Evolutionary conservation across 2,113 vertebrate species (phyloP).

Genomic region (Tychaedon coryphoeus): DNA sequence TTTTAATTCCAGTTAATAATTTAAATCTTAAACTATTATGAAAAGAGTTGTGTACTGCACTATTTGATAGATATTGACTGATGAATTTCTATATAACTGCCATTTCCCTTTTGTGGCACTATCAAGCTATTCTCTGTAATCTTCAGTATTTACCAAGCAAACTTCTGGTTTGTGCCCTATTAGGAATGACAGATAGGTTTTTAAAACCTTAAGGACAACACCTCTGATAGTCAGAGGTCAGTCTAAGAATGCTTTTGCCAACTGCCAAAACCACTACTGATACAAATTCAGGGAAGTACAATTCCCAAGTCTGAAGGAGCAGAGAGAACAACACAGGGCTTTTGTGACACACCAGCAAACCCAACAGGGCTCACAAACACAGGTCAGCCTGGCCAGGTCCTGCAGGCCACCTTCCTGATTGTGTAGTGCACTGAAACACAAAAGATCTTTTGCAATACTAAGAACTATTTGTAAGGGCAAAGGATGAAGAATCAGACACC

Average conservation of each 20-base stretch:
- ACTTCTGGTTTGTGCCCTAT: neutral
- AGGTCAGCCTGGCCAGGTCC: neutral
- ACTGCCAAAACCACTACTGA: neutral
- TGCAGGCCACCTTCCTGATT: neutral
- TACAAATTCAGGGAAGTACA: neutral
- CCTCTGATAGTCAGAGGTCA: neutral
- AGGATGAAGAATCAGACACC: neutral
- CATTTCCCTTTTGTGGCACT: neutral
- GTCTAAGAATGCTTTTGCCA: neutral
- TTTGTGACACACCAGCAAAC: neutral
- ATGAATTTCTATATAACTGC: neutral
- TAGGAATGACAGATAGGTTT: neutral
- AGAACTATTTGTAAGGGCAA: neutral
- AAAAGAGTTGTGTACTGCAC: neutral
- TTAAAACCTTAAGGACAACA: slow-evolving; percentile 5
- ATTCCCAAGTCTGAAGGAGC: neutral
- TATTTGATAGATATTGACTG: neutral
- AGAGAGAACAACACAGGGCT: neutral
- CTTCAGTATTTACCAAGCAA: slow-evolving; percentile 35
- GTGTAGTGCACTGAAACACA: neutral
- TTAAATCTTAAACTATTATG: neutral
- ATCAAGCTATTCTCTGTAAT: neutral
- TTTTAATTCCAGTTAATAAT: neutral
- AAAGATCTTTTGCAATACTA: neutral
- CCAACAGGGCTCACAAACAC: neutral